Percentiles rank a stretch among this genome's conserved stretches.
Conservation (phyloP, 2,797 vertebrate genomes). For the Takifugu ocellatus region DNA sequence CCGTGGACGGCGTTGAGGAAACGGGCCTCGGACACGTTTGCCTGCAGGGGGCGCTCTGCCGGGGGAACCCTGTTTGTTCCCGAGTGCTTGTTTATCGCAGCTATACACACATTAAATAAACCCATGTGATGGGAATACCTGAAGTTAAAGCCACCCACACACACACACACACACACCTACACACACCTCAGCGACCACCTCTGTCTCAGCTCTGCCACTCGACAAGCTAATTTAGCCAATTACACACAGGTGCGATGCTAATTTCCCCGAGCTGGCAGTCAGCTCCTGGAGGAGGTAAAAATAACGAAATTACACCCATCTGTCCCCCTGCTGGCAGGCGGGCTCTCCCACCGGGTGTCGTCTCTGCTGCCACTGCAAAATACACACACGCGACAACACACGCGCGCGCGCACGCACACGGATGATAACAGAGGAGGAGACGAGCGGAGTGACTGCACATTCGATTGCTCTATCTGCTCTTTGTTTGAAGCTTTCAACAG, state of each 20-base stretch:
- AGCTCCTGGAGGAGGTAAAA: constrained; percentile 79
- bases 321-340: constrained; percentile 50
- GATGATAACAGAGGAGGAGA: constrained; percentile 32
- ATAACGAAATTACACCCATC: constrained; percentile 82
- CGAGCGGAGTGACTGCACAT: constrained; percentile 15
- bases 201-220: constrained; percentile 74
- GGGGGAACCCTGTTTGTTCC: no score
- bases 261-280: constrained; percentile 76
- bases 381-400: constrained; percentile 23
- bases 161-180: not conserved
- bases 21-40: no score
- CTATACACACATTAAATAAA: not conserved
- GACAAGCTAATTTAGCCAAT: constrained; percentile 83
- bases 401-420: constrained; percentile 32
- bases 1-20: no score
- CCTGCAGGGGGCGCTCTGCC: not conserved
- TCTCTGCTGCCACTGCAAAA: not conserved
- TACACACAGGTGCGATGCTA: constrained; percentile 85
- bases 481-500: not conserved
- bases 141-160: not conserved
- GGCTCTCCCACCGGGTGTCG: constrained; percentile 4
- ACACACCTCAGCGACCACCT: constrained; percentile 52
- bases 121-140: not conserved
- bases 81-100: no score
- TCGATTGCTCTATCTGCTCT: not conserved